Percentiles rank a stretch among this genome's conserved stretches.
These are phyloP conservation scores for Notolepis coatsorum DNA, from an alignment of 2,797 vertebrate genomes.

Conservation along the genomic window DNA sequence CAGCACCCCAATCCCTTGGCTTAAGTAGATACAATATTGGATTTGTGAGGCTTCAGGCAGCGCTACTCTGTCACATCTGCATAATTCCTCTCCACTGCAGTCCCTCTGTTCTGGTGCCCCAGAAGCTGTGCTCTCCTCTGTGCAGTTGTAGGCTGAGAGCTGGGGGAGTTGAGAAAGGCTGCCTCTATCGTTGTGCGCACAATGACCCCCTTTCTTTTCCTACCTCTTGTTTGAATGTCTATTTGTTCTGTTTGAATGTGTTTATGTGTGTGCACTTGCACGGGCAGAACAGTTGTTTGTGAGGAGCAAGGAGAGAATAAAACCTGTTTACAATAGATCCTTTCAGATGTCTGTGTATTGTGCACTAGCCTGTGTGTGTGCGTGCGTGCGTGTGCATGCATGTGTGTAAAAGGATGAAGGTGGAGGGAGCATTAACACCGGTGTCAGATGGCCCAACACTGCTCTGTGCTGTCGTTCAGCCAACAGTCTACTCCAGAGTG, in stretches of 20 bases:
- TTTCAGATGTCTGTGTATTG: constrained; percentile 29
- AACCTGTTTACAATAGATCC: constrained; percentile 52
- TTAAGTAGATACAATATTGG: too few species aligned
- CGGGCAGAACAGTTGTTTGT: constrained; percentile 57
- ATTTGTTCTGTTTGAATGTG: constrained; percentile 69
- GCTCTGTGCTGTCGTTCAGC: constrained; percentile 28
- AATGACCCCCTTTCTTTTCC: constrained; percentile 75
- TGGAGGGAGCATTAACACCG: constrained; percentile 11
- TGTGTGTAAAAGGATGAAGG: constrained; percentile 20
- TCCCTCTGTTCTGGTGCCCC: constrained; percentile 15
- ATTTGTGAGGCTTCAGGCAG: too few species aligned
- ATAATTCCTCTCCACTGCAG: constrained; percentile 11
- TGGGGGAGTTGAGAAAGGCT: constrained; percentile 42
- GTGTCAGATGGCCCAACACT: constrained; percentile 37
- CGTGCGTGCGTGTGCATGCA: constrained; percentile 18
- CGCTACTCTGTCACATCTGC: too few species aligned
- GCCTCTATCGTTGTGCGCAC: constrained; percentile 62
- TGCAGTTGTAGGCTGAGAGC: constrained; percentile 49
- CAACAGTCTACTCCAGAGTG: constrained; percentile 10
- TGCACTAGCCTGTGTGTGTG: constrained; percentile 6
- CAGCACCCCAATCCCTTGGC: too few species aligned
- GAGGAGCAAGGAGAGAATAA: constrained; percentile 52
- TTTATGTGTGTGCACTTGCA: constrained; percentile 54
- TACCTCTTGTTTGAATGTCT: constrained; percentile 64
- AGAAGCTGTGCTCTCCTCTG: constrained; percentile 37